Conservation (phyloP, 2,888 invertebrate genomes). For the Alviniconcha strummeri region DNA sequence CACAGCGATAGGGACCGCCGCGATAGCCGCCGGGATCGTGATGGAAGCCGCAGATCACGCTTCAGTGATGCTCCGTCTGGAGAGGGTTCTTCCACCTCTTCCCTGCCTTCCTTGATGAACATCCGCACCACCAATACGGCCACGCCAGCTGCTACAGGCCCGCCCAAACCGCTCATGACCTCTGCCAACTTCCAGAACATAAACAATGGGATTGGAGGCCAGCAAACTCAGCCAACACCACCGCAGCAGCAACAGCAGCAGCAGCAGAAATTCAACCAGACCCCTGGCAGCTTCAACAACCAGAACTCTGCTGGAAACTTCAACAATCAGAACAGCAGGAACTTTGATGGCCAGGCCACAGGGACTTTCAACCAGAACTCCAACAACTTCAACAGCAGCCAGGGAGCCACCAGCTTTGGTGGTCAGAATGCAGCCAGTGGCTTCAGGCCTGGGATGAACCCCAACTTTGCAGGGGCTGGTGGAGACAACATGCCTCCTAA, state of each 20-base stretch:
- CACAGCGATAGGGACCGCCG: slow-evolving; percentile 20
- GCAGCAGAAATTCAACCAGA: slow-evolving; percentile 7
- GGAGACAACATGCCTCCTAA: slow-evolving; percentile 8
- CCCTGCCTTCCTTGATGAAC: slow-evolving; percentile 28
- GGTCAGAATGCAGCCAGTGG: background rate
- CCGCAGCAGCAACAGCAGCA: background rate
- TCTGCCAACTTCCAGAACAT: slow-evolving; percentile 21
- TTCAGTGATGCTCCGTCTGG: slow-evolving; percentile 66
- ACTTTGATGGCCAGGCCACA: background rate
- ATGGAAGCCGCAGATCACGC: slow-evolving; percentile 19
- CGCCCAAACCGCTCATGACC: slow-evolving; percentile 20
- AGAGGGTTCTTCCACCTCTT: slow-evolving; percentile 7
- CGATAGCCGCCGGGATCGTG: slow-evolving; percentile 19
- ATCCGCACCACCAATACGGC: slow-evolving; percentile 18
- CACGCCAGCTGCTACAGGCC: slow-evolving; percentile 12
- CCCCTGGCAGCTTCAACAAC: slow-evolving; percentile 1
- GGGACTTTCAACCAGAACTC: slow-evolving; percentile 1
- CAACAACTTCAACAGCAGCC: slow-evolving; percentile 13
- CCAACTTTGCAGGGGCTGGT: slow-evolving; percentile 19
- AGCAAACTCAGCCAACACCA: background rate
- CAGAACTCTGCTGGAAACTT: slow-evolving; percentile 10
- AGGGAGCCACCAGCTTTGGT: background rate
- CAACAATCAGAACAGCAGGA: slow-evolving; percentile 2
- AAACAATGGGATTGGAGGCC: slow-evolving; percentile 12
- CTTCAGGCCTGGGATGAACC: slow-evolving; percentile 23